These are phyloP conservation scores for Hololepta plana DNA, from an alignment of 2,888 invertebrate genomes.

Conservation along the genomic window DNA sequence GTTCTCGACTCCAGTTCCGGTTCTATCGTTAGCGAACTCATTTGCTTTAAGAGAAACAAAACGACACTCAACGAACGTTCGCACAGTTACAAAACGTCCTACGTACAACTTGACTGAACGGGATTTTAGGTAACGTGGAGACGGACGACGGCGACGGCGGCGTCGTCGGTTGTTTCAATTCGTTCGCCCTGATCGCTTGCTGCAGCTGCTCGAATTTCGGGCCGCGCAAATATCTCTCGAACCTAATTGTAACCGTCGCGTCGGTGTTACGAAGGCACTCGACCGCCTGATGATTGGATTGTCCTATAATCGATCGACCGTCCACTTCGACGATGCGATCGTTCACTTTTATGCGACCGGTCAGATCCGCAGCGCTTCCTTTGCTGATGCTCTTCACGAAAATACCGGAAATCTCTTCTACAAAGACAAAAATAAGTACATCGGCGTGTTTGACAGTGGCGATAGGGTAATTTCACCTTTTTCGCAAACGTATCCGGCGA, in stretches of 20 bases:
- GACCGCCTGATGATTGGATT: constrained; percentile 88
- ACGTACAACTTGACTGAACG: constrained; percentile 49
- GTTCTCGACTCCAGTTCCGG: constrained; percentile 48
- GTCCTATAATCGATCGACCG: constrained; percentile 72
- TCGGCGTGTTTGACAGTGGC: neutral
- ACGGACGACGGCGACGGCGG: constrained; percentile 52
- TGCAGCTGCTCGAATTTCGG: constrained; percentile 72
- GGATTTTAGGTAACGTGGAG: constrained; percentile 56
- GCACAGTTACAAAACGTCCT: too few species aligned
- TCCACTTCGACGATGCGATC: constrained; percentile 93
- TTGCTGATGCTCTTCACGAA: constrained; percentile 97
- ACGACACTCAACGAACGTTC: neutral
- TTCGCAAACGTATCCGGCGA: constrained; percentile 93
- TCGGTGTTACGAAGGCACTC: constrained; percentile 74
- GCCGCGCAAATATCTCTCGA: constrained; percentile 69
- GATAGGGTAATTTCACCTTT: constrained; percentile 37
- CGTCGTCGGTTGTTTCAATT: constrained; percentile 37
- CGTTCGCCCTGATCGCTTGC: constrained; percentile 58
- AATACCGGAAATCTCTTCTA: constrained; percentile 96
- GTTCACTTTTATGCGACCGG: constrained; percentile 81
- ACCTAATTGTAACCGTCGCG: constrained; percentile 44
- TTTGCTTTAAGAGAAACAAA: constrained; percentile 13
- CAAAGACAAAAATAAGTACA: constrained; percentile 15
- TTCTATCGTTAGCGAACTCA: constrained; percentile 28
- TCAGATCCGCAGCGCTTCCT: constrained; percentile 88